A percentile compares a stretch with the other conserved stretches of the same genome.
These are phyloP conservation scores for Leiothrix lutea DNA, from an alignment of 2,113 vertebrate species.

Conservation along the genomic window DNA sequence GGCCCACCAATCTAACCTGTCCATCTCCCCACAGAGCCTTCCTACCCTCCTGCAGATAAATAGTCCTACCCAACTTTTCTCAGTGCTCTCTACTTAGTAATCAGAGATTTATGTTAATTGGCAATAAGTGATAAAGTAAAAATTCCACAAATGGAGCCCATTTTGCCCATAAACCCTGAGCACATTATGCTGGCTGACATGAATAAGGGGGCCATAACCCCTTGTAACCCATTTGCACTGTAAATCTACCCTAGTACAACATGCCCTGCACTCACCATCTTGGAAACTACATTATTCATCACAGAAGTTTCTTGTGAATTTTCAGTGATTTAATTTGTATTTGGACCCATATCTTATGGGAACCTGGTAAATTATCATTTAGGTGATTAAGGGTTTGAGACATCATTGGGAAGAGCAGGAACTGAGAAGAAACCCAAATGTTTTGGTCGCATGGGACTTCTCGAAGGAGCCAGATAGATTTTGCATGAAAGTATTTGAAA, in stretches of 20 bases:
- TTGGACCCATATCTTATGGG: neutral
- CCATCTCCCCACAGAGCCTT: neutral
- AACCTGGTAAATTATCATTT: neutral
- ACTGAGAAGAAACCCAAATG: neutral
- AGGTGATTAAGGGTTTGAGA: neutral
- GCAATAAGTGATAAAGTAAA: neutral
- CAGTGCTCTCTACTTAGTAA: neutral
- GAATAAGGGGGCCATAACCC: neutral
- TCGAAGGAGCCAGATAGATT: neutral
- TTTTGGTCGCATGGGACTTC: neutral
- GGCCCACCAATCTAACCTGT: no score
- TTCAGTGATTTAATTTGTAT: neutral
- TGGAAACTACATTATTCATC: neutral
- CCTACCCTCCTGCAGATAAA: neutral
- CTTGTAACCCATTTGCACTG: neutral
- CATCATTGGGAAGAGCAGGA: neutral
- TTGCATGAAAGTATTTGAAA: neutral
- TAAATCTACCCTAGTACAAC: neutral
- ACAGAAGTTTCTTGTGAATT: neutral
- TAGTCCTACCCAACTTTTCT: neutral
- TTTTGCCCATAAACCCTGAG: neutral
- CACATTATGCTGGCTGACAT: neutral
- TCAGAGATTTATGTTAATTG: neutral
- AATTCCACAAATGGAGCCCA: neutral
- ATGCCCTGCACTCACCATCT: neutral